Base-by-base conservation (phyloP, 2,113 vertebrate species). In the Climacteris rufus region DNA sequence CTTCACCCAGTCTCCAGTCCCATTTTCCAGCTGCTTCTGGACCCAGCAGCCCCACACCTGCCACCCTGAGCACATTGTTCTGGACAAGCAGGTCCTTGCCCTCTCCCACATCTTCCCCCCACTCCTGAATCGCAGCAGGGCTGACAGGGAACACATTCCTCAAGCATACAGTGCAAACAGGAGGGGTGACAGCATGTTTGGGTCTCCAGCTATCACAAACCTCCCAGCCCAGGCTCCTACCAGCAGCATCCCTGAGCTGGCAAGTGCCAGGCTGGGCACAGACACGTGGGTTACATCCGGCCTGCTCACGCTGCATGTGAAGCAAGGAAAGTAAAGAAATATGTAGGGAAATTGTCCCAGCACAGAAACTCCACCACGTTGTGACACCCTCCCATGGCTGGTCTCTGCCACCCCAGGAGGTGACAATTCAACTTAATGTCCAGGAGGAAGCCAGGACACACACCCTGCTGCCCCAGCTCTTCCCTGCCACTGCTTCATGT, bases 341-440 rank as follows among this genome's bases (percentile, higher is more conserved):
- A 12, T 0, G 24, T 0, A 45, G 9, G 50, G 52, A 53, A 50
- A 57, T 8, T 61, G 18, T 42, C 23, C 14, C 30, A 45, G 21
- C 40, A 60, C 19, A 74, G 33, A 16, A 68, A 19, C 8, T 44
- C 14, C 2, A 11, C 14, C 21, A 7, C 0, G 0, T 7, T 54
- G 6, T 0, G 1, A 10, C 35, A 68, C 19, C 10, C 4, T 22
- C 45, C 5, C 2, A 3, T 0, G 0, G 0, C 11, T 42, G 53
- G 25, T 18, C 21, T 81, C 64, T 84, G 64, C 56, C 45, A 65
- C 14, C 21, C 16, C 65, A 64, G 17, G 4, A 56, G 14, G 15
- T 70, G 14, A 57, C 53, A 60, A 64, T 39, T 47, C 13, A 1
- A 22, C 16, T 12, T 33, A 5, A 11, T 3, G 2, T 13, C 16